Conservation (phyloP, 2,888 invertebrate genomes). For the Philopedon plagiatum region DNA sequence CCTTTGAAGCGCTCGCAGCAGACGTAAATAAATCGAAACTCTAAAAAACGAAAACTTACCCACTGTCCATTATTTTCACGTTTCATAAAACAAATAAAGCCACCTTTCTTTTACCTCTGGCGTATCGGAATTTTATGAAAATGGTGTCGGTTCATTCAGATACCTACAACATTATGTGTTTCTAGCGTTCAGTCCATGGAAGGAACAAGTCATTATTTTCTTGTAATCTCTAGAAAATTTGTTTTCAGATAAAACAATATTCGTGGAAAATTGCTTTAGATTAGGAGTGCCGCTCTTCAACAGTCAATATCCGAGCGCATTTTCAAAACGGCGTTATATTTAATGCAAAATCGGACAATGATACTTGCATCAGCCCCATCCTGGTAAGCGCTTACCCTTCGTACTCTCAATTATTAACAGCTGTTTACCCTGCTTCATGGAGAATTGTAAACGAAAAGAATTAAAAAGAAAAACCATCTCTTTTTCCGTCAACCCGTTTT, state of each 20-base stretch:
- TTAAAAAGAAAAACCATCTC: slow-evolving; percentile 11
- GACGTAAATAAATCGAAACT: slow-evolving; percentile 44
- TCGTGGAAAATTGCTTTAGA: too few relatives aligned
- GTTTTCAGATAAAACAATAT: too few relatives aligned
- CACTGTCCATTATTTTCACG: slow-evolving; percentile 46
- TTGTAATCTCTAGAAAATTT: neutral
- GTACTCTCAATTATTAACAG: slow-evolving; percentile 46
- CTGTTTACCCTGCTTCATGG: slow-evolving; percentile 41
- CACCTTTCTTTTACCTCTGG: slow-evolving; percentile 25
- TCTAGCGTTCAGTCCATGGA: too few relatives aligned
- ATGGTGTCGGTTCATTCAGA: neutral
- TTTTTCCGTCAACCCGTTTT: neutral
- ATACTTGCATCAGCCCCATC: slow-evolving; percentile 43
- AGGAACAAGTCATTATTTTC: neutral
- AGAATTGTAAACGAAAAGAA: slow-evolving; percentile 31
- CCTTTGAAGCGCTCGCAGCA: slow-evolving; percentile 25
- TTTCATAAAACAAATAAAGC: slow-evolving; percentile 45
- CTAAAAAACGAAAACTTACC: slow-evolving; percentile 39
- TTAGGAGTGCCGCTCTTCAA: too few relatives aligned
- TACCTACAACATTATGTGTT: neutral
- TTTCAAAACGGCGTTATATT: slow-evolving; percentile 27
- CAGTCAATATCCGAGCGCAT: slow-evolving; percentile 16
- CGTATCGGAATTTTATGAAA: slow-evolving; percentile 5
- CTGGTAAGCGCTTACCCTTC: slow-evolving; percentile 29
- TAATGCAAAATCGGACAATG: slow-evolving; percentile 44